Evolutionary conservation across 64 coral and sea anemone genomes (phyloP), one percentile per base, ranked within the genome.

Genomic region (Exaiptasia diaphana): DNA sequence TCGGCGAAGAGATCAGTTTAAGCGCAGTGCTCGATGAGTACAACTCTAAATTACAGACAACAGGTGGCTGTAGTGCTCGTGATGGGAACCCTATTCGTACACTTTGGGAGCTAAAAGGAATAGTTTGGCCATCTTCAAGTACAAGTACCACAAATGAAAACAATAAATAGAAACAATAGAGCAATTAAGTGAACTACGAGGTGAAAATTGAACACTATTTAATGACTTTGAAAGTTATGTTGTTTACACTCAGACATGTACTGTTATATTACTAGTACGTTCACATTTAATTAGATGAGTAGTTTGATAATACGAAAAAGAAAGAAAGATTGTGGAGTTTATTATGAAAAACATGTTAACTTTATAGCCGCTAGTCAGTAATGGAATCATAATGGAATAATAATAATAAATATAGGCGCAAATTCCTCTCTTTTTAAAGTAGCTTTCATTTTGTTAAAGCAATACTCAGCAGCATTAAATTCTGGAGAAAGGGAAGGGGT

Each of bases 401-500:
- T 40, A 80, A 32, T 32, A 63, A 63, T 63, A 63, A 87, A 40
- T 26, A 69, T 7, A 20, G 44, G 57, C 43, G 44, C 22, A 56
- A 77, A 87, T 67, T 78, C 74, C n/a, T 87, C 74, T 10, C 35
- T 64, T 76, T 67, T 87, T 49, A 70, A 78, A 4, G 70, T 38
- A 55, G 44, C 58, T 68, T 87, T 87, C 37, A 87, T 38, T 75
- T 87, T 78, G 32, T 69, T 87, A 22, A 78, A 85, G 28, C 70
- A 50, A 46, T 41, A 62, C 34, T 85, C 82, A 31, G 53, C 71
- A 3, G 54, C 69, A 75, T 85, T 75, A 48, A 85, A 85, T 22
- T 85, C 70, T 5, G 82, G 82, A 25, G 82, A 85, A 75, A 71
- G 82, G 27, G 73, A 76, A 56, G 70, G 71, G 42, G 53, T 85